Conservation (phyloP, 2,797 vertebrate genomes). For the Platalea minor region DNA sequence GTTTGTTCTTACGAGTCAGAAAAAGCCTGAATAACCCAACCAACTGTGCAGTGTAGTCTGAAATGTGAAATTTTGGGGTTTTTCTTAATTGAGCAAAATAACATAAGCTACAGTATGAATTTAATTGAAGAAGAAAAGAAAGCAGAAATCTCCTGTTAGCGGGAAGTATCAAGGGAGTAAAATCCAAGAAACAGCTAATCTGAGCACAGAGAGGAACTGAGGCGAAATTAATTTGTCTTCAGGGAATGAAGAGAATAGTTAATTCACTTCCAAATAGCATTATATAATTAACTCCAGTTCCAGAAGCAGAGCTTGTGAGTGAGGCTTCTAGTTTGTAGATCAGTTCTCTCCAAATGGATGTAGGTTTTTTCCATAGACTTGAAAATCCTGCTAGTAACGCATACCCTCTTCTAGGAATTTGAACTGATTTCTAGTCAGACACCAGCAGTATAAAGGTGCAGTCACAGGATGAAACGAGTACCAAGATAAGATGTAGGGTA, state of each 20-base stretch:
- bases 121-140: not conserved
- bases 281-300: not conserved
- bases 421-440: not conserved
- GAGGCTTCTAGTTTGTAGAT: not conserved
- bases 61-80: not conserved
- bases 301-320: not conserved
- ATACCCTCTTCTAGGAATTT: not conserved
- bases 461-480: not conserved
- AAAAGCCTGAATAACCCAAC: not conserved
- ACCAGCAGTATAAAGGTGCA: not conserved
- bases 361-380: not conserved
- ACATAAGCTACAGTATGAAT: not conserved
- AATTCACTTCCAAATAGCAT: constrained; percentile 10
- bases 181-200: constrained; percentile 34
- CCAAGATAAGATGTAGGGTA: not conserved
- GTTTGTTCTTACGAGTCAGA: not conserved
- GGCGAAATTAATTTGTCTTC: constrained; percentile 15
- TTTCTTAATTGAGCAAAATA: not conserved
- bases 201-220: constrained; percentile 7
- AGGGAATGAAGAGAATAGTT: constrained; percentile 3
- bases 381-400: not conserved
- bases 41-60: not conserved
- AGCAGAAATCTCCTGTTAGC: not conserved
- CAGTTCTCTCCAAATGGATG: not conserved
- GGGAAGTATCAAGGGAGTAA: not conserved